phyloP scores from a whole-genome alignment of 1,140 invertebrate genomes.

The Drosophila gunungcola region DNA sequence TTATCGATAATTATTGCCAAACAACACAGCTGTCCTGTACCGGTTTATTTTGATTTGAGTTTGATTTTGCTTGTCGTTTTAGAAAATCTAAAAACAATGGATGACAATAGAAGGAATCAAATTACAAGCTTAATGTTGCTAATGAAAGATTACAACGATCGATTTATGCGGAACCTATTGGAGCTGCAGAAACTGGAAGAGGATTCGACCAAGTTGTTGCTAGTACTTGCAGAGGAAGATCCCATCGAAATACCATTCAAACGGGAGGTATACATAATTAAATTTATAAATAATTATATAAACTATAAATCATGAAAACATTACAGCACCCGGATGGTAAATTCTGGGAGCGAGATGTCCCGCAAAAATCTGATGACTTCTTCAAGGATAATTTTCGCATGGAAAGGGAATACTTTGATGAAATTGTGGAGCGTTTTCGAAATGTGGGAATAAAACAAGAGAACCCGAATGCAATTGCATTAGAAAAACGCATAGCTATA shows the following conservation, averaged over 20 bases:
- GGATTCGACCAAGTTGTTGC: not conserved
- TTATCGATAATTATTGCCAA: not conserved
- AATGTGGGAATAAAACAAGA: not conserved
- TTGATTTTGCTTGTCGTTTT: not conserved
- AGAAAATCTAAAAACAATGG: not conserved
- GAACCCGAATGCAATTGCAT: not conserved
- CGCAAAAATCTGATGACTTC: not conserved
- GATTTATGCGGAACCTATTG: not conserved
- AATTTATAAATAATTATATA: no score
- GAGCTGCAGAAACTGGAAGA: not conserved
- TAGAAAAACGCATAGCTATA: slow-evolving; percentile 1
- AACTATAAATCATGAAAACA: not conserved
- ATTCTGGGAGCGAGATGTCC: slow-evolving; percentile 1
- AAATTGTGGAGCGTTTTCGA: not conserved
- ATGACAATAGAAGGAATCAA: not conserved
- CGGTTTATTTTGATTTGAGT: not conserved
- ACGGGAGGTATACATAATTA: not conserved
- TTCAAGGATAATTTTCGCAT: not conserved
- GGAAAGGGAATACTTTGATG: not conserved
- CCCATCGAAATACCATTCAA: not conserved
- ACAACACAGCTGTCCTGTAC: no score
- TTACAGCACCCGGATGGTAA: not conserved
- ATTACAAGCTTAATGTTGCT: not conserved
- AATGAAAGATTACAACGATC: not conserved
- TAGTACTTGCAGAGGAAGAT: not conserved